Evolutionary conservation across 1,140 invertebrate genomes (phyloP).

Genomic region (silkworm (Bombyx mori)): DNA sequence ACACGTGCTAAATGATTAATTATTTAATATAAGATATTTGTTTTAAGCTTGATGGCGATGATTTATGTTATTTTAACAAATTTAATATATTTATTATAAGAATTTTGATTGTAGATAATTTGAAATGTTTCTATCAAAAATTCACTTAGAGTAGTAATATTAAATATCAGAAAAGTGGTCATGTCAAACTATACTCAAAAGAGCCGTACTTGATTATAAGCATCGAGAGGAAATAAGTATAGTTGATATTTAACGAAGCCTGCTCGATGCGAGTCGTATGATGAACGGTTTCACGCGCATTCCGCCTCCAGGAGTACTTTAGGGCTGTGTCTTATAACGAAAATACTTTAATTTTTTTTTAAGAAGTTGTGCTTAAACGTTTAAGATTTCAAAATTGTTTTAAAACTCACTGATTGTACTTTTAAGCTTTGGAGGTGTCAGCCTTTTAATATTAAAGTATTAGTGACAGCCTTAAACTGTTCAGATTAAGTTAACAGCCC

Average conservation of each 20-base stretch:
- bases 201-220: too few species aligned
- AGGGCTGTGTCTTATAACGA: slow-evolving; percentile 15
- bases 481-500: slow-evolving; percentile 8
- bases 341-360: neutral
- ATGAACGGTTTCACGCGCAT: slow-evolving; percentile 35
- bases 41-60: too few species aligned
- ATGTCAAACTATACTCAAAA: too few species aligned
- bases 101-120: too few species aligned
- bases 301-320: slow-evolving; percentile 14
- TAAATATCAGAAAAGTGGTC: too few species aligned
- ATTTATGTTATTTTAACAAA: too few species aligned
- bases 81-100: too few species aligned
- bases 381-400: neutral
- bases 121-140: too few species aligned
- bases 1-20: neutral
- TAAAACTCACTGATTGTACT: neutral
- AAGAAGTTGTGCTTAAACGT: neutral
- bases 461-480: neutral
- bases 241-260: slow-evolving; percentile 1
- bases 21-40: neutral
- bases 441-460: neutral
- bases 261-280: slow-evolving; percentile 19
- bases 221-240: too few species aligned
- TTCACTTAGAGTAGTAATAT: too few species aligned
- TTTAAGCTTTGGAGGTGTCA: neutral